Evolutionary conservation across 2,888 invertebrate species (phyloP).

Genomic region (Synanthedon formicaeformis): DNA sequence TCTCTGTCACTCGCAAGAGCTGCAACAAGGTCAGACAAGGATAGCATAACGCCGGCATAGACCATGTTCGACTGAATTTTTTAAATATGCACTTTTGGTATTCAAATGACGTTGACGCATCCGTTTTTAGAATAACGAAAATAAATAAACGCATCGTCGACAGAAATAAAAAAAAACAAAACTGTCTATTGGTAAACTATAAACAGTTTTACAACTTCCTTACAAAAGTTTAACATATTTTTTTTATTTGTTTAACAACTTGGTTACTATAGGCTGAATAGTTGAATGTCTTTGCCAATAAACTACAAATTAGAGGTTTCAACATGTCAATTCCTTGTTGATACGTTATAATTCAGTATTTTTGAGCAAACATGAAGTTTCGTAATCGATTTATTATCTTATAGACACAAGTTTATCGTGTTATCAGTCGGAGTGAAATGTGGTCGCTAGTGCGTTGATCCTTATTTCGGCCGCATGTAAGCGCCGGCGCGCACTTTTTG

Average conservation of each 20-base stretch:
- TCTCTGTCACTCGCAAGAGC: conserved; percentile 32
- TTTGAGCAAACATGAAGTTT: not conserved
- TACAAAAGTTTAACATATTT: conserved; percentile 17
- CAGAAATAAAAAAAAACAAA: conserved; percentile 9
- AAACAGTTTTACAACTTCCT: conserved; percentile 61
- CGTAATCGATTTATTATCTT: not conserved
- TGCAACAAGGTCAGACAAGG: conserved; percentile 20
- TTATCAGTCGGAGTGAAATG: conserved; percentile 24
- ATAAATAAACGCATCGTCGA: conserved; percentile 40
- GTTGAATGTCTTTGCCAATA: not conserved
- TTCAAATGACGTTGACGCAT: conserved; percentile 63
- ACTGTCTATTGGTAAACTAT: conserved; percentile 48
- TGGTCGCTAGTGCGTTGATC: conserved; percentile 34
- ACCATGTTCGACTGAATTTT: conserved; percentile 15
- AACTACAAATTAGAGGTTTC: not conserved
- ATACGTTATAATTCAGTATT: too few relatives aligned
- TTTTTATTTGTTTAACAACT: conserved; percentile 7
- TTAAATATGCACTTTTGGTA: conserved; percentile 53
- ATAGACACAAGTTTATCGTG: conserved; percentile 12
- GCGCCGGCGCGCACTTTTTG: conserved; percentile 30
- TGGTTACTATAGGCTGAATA: not conserved
- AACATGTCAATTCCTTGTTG: too few relatives aligned
- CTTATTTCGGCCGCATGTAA: conserved; percentile 31
- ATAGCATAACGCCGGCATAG: conserved; percentile 22
- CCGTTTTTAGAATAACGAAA: conserved; percentile 62